Evolutionary conservation across 2,888 invertebrate species (phyloP).

Genomic region (Liopterus haemorrhoidalis): DNA sequence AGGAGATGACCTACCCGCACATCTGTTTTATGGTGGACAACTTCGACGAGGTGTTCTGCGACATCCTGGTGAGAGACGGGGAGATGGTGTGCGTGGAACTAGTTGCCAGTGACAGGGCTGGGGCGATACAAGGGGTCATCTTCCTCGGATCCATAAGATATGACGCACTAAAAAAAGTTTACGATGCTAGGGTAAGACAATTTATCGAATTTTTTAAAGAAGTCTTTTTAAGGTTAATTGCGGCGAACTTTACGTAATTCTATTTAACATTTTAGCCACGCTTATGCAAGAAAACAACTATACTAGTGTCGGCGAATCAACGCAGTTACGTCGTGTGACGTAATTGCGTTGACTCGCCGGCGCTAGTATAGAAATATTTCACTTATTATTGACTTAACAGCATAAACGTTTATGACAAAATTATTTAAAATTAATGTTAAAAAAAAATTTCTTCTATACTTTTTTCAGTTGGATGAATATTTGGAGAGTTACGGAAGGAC

Average conservation of each 20-base stretch:
- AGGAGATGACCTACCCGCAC: slow-evolving; percentile 98
- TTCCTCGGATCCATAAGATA: slow-evolving; percentile 97
- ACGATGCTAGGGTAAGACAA: slow-evolving; percentile 81
- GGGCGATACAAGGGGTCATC: slow-evolving; percentile 83
- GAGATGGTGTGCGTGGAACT: slow-evolving; percentile 99
- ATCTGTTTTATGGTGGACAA: slow-evolving; percentile 99
- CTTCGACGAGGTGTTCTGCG: slow-evolving; percentile 97
- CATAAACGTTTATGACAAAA: too few relatives aligned
- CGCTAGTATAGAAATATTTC: too few relatives aligned
- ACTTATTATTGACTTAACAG: too few relatives aligned
- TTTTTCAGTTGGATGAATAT: too few relatives aligned
- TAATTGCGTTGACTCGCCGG: too few relatives aligned
- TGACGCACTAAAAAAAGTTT: slow-evolving; percentile 94
- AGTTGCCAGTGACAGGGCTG: slow-evolving; percentile 85
- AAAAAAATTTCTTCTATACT: too few relatives aligned
- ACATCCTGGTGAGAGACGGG: slow-evolving; percentile 93
- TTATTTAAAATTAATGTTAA: too few relatives aligned
- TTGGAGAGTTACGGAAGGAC: too few relatives aligned
- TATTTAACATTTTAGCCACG: too few relatives aligned
- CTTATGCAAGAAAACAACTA: too few relatives aligned
- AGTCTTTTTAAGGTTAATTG: not conserved
- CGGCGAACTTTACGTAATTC: not conserved
- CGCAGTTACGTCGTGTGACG: too few relatives aligned
- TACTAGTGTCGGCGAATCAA: too few relatives aligned
- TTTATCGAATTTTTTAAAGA: not conserved